Evolutionary conservation across 2,888 invertebrate species (phyloP), one percentile per base, ranked within the genome.

Genomic region (Chrysolina haemoptera): DNA sequence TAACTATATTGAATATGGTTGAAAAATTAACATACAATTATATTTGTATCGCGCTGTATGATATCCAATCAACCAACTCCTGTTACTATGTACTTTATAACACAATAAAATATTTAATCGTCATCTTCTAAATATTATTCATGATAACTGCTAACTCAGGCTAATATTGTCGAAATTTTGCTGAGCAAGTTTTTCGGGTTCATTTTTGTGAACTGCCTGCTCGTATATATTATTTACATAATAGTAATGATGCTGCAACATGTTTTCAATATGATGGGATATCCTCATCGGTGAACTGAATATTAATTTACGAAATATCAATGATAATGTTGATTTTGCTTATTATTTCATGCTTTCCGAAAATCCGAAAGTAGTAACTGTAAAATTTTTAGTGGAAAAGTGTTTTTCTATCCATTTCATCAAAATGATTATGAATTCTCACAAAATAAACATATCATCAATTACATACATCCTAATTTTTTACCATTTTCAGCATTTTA

Each of bases 111-210:
- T 35, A 66, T 66, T 50, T 20, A 5, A 11, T 18, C 18, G 12
- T 22, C 27, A 9, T 48, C 50, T 27, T 50, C 27, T 27, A 48
- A 66, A 66, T 66, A 66, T 66, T 66, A 20, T 66, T 1, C 20
- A 50, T 50, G 35, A 50, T 27, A 46, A 22, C 1, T 66, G 66
- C 66, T 50, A 50, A 66, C 50, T 6, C 66, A 50, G 27, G 50
- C 66, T 46, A 50, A 66, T 50, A 12, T 50, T 48, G 50, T 66
- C 66, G 50, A 66, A 66, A 48, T 50, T 66, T 20, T 11, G 66
- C 66, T 66, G 66, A 66, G n/a, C 66, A 35, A 50, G 35, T 22
- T 35, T 22, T 66, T 16, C 16, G 22, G 14, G 48, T 66, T n/a
- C 50, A 48, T 66, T 50, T 22, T 50, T 48, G 27, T 66, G 16